Evolutionary conservation across 1,140 invertebrate genomes (phyloP), one percentile per base, ranked within the genome.

Genomic region (Leguminivora glycinivorella): DNA sequence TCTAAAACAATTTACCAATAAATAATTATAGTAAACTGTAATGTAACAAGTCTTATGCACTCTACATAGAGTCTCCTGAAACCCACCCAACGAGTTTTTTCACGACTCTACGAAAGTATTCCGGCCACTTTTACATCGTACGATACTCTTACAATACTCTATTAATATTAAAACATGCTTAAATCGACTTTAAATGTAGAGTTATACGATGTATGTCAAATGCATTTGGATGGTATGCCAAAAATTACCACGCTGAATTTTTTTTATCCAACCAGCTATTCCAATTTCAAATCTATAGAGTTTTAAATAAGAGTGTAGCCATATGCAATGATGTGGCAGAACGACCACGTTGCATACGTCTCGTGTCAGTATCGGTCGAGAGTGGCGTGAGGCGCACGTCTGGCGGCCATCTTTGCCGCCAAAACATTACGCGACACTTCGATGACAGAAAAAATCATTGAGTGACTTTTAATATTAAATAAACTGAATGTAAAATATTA

Each of bases 401-500:
- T 31, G 1, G 58, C 14, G 26, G 58, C 58, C 58, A 63, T 63
- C 10, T 17, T 29, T 63, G 26, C 58, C 58, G 58, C 58, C 58
- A 63, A 63, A 63, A 63, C 25, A 31, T 52, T 17, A 34, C 58
- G 58, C 58, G 58, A n/a, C 58, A 29, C 26, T 63, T n/a, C 26
- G 26, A 31, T 17, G 24, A 26, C 47, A 29, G 25, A 31, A 31
- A 63, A 63, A 63, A 63, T 24, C 58, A 29, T 63, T 63, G 26
- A 63, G 26, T 63, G 58, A 63, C 58, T 63, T 63, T 63, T 63
- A n/a, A n/a, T 63, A 63, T 34, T 29, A 34, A 31, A 60, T 29
- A 60, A 63, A 63, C n/a, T n/a, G n/a, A 6, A 17, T 17, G 0
- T 17, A n/a, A 17, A 29, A 63, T 34, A 63, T 14, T 31, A 0